Conservation (phyloP, 1,140 invertebrate species). For the Eurosta solidaginis region DNA sequence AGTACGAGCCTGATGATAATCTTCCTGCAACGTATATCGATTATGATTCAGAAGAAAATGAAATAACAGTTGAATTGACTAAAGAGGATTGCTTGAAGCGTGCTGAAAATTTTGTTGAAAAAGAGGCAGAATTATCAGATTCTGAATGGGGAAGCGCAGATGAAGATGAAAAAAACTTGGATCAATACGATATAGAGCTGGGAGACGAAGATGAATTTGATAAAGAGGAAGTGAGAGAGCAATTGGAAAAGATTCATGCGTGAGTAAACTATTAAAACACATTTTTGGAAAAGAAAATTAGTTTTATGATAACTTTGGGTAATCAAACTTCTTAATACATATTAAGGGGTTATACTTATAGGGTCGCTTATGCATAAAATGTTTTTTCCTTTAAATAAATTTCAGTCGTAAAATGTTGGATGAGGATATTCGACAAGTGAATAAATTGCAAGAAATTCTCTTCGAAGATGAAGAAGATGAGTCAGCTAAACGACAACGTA, state of each 20-base stretch:
- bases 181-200: constrained; percentile 72
- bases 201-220: constrained; percentile 75
- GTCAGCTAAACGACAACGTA: constrained; percentile 70
- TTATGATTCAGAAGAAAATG: constrained; percentile 77
- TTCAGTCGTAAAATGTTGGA: constrained; percentile 72
- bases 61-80: constrained; percentile 60
- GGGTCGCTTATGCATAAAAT: background rate
- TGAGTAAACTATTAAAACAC: constrained; percentile 47
- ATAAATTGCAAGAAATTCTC: constrained; percentile 75
- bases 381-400: constrained; percentile 32
- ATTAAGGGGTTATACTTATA: too few species aligned
- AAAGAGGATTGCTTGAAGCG: constrained; percentile 62
- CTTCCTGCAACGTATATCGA: constrained; percentile 62
- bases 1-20: constrained; percentile 48
- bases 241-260: constrained; percentile 72
- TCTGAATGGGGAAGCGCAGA: constrained; percentile 76
- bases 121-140: constrained; percentile 84
- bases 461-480: constrained; percentile 84
- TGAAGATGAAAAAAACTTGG: constrained; percentile 74
- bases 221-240: constrained; percentile 65
- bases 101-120: constrained; percentile 72
- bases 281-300: background rate
- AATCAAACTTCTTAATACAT: too few species aligned
- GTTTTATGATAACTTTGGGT: too few species aligned
- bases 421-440: constrained; percentile 76